Base-by-base conservation (phyloP, 2,797 vertebrate genomes). In the Gobio occitaniae region DNA sequence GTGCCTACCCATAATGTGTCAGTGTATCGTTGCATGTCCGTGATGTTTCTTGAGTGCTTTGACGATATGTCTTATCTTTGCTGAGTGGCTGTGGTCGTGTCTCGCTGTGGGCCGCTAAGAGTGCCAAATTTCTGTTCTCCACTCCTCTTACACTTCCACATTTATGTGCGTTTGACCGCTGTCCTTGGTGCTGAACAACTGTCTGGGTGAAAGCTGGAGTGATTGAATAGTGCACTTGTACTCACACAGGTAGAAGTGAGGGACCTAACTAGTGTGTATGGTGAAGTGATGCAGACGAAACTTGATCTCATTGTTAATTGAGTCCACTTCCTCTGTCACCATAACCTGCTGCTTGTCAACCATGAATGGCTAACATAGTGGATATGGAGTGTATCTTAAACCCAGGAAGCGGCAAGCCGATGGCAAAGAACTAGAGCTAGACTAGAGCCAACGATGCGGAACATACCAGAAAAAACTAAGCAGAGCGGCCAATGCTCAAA, bases 161-260 rank as follows among this genome's bases (percentile, higher is more conserved):
- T 72, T 47, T 59, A 29, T 6, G 11, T 41, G 50, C 6, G 56
- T 66, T 63, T 66, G 32, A 80, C 41, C 52, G 19, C 65, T 78
- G 65, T 84, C 83, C 82, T 36, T 84, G 82, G 83, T 84, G 38
- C 83, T 70, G 83, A 78, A 70, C 48, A 70, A 12, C 61, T 69
- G 72, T 17, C 48, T 56, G 59, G 36, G 7, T 47, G 50, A 56
- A 66, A 7, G 54, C 47, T 52, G 12, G 25, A 19, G 25, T 48
- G 16, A 48, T 66, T 66, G 13, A 75, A 48, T 75, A 29, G 56
- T 50, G 41, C 44, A 19, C 59, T 38, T 21, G 1, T 63, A 63
- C 72, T 66, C 59, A 9, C 44, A 66, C 77, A 78, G 54, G 54
- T 78, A 56, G 70, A 82, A 82, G 25, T 74, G 44, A 63, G 56